Conservation (phyloP, 2,113 vertebrate genomes). For the Hypanus sabinus region DNA sequence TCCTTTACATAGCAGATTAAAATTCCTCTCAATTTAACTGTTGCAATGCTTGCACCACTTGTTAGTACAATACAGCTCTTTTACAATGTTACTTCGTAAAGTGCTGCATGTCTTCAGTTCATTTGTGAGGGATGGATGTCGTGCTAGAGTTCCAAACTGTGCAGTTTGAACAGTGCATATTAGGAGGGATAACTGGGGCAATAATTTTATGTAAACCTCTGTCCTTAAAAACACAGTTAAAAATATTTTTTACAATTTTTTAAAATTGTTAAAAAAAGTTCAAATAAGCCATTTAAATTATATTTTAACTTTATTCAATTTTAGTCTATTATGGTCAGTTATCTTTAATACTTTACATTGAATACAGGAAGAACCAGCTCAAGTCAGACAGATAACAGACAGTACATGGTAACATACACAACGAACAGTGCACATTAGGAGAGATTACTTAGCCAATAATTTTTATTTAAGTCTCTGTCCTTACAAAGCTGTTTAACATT, state of each 20-base stretch:
- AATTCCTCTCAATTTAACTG: not conserved
- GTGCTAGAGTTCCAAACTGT: not conserved
- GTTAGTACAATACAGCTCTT: not conserved
- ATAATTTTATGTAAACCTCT: not conserved
- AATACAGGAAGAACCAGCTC: not conserved
- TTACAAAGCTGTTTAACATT: too few relatives aligned
- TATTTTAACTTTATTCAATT: not conserved
- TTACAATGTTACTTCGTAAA: not conserved
- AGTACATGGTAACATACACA: too few relatives aligned
- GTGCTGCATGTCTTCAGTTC: not conserved
- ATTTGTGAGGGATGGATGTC: not conserved
- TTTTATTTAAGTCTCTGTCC: too few relatives aligned
- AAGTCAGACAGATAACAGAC: not conserved
- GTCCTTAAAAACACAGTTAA: not conserved
- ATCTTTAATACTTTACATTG: not conserved
- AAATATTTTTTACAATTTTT: too few relatives aligned
- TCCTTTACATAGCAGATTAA: not conserved
- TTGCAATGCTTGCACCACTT: not conserved
- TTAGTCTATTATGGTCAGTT: not conserved
- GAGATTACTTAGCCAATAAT: too few relatives aligned
- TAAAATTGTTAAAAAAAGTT: not conserved
- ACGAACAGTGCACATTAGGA: too few relatives aligned
- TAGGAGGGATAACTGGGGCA: not conserved
- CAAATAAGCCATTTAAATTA: not conserved
- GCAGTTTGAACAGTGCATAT: not conserved